Percentiles rank a stretch among this genome's conserved stretches.
Evolutionary conservation across 2,888 invertebrate genomes (phyloP).

Genomic region (Germaria angustata): DNA sequence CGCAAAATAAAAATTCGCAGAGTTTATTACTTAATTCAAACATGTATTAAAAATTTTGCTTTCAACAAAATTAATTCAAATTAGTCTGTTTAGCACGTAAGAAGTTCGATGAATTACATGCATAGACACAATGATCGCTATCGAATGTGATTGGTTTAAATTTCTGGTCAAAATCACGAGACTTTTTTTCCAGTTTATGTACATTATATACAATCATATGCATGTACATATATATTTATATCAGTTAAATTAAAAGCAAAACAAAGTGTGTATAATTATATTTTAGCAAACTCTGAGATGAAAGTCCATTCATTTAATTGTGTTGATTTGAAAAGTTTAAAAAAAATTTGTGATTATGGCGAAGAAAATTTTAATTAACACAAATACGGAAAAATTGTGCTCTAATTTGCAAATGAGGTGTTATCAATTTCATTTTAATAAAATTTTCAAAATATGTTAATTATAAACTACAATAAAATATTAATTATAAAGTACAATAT

Average conservation of each 20-base stretch:
- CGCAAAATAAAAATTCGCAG: background rate
- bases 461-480: no score
- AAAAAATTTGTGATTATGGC: no score
- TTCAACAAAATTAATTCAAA: background rate
- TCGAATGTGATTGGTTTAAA: background rate
- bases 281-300: slow-evolving; percentile 51
- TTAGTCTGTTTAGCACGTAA: background rate
- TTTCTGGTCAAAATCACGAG: slow-evolving; percentile 49
- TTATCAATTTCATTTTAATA: no score
- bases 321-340: no score
- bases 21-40: slow-evolving; percentile 14
- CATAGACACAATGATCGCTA: background rate
- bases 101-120: background rate
- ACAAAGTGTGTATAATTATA: slow-evolving; percentile 35
- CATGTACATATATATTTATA: background rate
- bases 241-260: background rate
- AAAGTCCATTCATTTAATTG: slow-evolving; percentile 59
- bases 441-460: no score
- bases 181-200: slow-evolving; percentile 19
- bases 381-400: no score
- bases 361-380: no score
- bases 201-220: background rate
- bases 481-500: no score
- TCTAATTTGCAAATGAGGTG: no score
- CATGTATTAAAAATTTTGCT: background rate